Evolutionary conservation across 1,140 invertebrate genomes (phyloP), one percentile per base, ranked within the genome.

Genomic region (Musca domestica): DNA sequence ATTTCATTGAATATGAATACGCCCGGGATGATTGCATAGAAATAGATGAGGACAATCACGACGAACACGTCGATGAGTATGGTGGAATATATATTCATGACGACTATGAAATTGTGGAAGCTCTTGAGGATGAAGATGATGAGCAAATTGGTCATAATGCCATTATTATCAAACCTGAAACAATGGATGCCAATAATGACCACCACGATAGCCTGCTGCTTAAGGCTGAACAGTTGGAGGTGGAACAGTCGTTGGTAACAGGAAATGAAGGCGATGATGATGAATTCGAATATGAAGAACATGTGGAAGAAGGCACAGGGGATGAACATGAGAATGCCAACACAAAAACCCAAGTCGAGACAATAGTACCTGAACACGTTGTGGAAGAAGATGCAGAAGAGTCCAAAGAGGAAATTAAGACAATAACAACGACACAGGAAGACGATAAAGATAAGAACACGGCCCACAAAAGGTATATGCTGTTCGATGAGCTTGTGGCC

Each of bases 401-500:
- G 14, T 12, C 34, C 10, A 30, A 56, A 19, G 30, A 41, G 22
- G 54, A 58, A 5, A 22, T 34, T 22, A 63, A 67, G n/a, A 4
- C 34, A n/a, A n/a, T n/a, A n/a, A n/a, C n/a, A n/a, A n/a, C n/a
- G n/a, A n/a, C n/a, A 48, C 41, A 61, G 7, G 17, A 17, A 46
- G 66, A 61, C n/a, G 17, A 56, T 25, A 48, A 65, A 17, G 46
- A 19, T 25, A 5, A 27, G 54, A 75, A 73, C 51, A 73, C 74
- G 74, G 75, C 49, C 72, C 75, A 3, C 70, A 41, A 72, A 3
- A 71, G 76, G 0, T 80, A 80, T 23, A 56, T 80, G 69, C 72
- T 80, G 3, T 80, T 77, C 64, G 77, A 80, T 23, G 77, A 80
- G 15, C 73, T 80, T 23, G 70, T 80, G 49, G 77, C 77, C 56